phyloP scores from a whole-genome alignment of 2,113 vertebrate species.

The Prietella phreatophila region DNA sequence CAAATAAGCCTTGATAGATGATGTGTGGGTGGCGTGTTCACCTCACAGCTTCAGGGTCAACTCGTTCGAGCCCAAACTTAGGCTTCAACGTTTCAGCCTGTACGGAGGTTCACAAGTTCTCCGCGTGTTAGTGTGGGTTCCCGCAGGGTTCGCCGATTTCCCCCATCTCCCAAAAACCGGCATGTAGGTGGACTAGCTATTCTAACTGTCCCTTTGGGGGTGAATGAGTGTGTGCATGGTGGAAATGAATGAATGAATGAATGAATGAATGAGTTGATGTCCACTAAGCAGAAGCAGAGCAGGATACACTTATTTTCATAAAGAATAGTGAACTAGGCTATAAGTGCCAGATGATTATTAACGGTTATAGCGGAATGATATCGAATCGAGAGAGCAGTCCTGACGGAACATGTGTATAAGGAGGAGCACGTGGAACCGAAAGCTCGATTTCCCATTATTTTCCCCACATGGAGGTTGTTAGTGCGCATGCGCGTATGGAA shows the following conservation, averaged over 20 bases:
- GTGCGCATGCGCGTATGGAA: conserved; percentile 4
- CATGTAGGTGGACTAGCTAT: neutral
- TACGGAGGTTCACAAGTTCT: neutral
- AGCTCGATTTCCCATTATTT: conserved; percentile 15
- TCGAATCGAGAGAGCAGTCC: conserved; percentile 2
- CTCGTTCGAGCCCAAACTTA: neutral
- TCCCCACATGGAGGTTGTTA: neutral
- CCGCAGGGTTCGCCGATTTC: neutral
- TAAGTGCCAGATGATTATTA: neutral
- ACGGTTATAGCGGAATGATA: too few relatives aligned
- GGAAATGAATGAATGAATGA: neutral
- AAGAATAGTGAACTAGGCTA: neutral
- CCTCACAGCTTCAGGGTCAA: neutral
- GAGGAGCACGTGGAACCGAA: conserved; percentile 31
- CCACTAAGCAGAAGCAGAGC: neutral
- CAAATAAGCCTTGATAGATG: neutral
- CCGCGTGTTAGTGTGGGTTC: neutral
- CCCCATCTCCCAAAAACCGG: neutral
- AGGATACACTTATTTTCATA: neutral
- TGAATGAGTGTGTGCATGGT: neutral
- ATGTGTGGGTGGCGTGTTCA: neutral
- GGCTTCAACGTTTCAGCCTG: neutral
- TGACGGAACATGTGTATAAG: neutral
- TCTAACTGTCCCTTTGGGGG: neutral
- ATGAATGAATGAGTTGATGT: neutral